Conservation (phyloP, 2,888 invertebrate genomes). For the Zaprionus lineosus region DNA sequence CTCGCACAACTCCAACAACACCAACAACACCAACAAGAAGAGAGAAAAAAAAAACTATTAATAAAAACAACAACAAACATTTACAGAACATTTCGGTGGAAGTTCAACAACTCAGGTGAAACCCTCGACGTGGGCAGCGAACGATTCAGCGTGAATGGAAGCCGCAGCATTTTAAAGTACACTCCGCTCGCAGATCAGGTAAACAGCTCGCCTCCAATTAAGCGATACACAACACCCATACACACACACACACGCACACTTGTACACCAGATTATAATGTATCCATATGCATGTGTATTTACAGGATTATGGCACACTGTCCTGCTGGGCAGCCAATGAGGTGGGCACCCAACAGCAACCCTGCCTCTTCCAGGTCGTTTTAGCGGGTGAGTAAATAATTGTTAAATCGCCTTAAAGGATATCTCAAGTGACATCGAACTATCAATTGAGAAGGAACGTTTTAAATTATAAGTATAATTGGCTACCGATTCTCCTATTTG, state of each 20-base stretch:
- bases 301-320: constrained; percentile 92
- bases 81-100: constrained; percentile 92
- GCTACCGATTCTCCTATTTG: too few species aligned
- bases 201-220: constrained; percentile 51
- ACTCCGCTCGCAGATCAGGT: constrained; percentile 86
- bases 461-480: too few species aligned
- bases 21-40: constrained; percentile 2
- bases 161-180: constrained; percentile 87
- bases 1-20: too few species aligned
- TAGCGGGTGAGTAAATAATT: constrained; percentile 88
- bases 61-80: constrained; percentile 18
- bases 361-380: constrained; percentile 94
- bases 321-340: constrained; percentile 92
- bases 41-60: constrained; percentile 4
- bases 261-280: constrained; percentile 34
- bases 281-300: constrained; percentile 27
- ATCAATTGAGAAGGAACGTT: too few species aligned
- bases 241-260: background rate
- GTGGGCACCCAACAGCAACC: constrained; percentile 92
- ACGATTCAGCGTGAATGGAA: constrained; percentile 90
- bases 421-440: too few species aligned
- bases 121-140: constrained; percentile 92
- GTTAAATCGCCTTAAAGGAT: too few species aligned
- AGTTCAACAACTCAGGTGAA: constrained; percentile 96
- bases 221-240: constrained; percentile 7